Conservation (phyloP, 2,888 invertebrate genomes). For the Perithous albicinctus region DNA sequence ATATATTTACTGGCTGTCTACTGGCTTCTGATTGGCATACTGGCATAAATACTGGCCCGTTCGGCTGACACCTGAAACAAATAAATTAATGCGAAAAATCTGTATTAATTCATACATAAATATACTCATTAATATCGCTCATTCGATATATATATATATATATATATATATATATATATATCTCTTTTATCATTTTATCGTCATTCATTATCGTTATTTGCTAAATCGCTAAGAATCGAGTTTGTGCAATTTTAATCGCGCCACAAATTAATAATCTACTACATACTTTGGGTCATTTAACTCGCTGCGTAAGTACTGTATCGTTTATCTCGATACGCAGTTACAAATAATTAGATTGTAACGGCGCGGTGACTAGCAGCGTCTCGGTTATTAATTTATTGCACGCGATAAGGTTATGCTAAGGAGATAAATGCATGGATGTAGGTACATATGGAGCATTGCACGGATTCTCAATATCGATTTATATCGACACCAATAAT, state of each 20-base stretch:
- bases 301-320: constrained; percentile 35
- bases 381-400: constrained; percentile 54
- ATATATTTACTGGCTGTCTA: constrained; percentile 79
- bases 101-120: constrained; percentile 9
- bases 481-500: constrained; percentile 10
- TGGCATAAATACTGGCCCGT: constrained; percentile 84
- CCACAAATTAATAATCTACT: constrained; percentile 40
- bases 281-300: constrained; percentile 22
- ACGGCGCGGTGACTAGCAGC: constrained; percentile 17
- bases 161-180: too few species aligned
- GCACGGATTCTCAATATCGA: constrained; percentile 38
- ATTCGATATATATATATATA: too few species aligned
- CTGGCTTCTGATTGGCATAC: constrained; percentile 83
- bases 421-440: constrained; percentile 31
- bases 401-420: constrained; percentile 39
- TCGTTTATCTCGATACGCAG: constrained; percentile 25
- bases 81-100: constrained; percentile 49
- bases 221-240: background rate
- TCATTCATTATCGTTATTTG: background rate
- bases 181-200: background rate
- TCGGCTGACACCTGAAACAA: constrained; percentile 80
- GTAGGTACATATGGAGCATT: background rate
- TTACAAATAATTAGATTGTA: constrained; percentile 31
- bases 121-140: background rate
- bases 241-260: constrained; percentile 21